These are phyloP conservation scores for Carcharodon carcharias DNA, from an alignment of 2,797 vertebrate species.

Conservation along the genomic window DNA sequence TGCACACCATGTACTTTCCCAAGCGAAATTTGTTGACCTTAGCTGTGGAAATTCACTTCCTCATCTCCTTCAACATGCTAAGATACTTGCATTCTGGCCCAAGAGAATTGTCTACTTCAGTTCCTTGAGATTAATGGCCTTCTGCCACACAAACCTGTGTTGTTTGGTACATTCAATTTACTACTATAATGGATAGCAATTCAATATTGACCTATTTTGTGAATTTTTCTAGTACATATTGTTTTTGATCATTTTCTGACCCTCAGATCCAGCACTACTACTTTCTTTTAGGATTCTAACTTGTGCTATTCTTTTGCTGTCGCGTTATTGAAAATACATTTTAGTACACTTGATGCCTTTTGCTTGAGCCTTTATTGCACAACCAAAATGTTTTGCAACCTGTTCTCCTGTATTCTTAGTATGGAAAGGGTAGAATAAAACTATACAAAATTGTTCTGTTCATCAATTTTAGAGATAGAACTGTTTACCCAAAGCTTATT, in stretches of 20 bases:
- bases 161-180: neutral
- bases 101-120: neutral
- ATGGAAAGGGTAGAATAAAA: neutral
- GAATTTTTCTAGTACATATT: neutral
- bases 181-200: neutral
- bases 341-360: neutral
- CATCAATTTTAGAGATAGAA: neutral
- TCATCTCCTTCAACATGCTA: neutral
- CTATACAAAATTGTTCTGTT: no score
- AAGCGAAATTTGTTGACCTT: neutral
- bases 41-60: neutral
- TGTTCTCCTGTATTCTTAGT: neutral
- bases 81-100: neutral
- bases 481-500: neutral
- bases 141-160: neutral
- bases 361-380: neutral
- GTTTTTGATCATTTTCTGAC: neutral
- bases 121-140: neutral
- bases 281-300: neutral
- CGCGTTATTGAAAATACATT: neutral
- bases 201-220: neutral
- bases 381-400: neutral
- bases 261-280: neutral
- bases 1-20: neutral
- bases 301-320: neutral